These are phyloP conservation scores for Aleiodes sp. DNA, from an alignment of 1,140 invertebrate genomes.

Conservation along the genomic window DNA sequence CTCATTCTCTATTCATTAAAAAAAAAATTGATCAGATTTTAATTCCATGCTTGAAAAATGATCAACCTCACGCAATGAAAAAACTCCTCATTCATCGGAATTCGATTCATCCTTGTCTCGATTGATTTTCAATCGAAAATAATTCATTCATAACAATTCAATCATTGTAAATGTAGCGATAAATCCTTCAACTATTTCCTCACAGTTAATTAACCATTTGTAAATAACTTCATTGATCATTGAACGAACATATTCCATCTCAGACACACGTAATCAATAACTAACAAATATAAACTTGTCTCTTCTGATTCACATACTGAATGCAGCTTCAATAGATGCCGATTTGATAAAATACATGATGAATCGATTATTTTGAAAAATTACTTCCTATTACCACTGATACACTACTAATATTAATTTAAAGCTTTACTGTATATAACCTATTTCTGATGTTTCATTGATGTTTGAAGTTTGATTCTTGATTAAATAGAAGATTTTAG, in stretches of 20 bases:
- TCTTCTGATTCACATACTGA: slow-evolving; percentile 1
- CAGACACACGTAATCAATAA: slow-evolving; percentile 1
- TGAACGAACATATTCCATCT: not conserved
- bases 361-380: not conserved
- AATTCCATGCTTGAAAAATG: too few relatives aligned
- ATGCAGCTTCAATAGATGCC: not conserved
- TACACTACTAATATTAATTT: not conserved
- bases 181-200: not conserved
- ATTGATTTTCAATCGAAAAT: not conserved
- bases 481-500: not conserved
- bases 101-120: not conserved
- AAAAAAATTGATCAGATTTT: too few relatives aligned
- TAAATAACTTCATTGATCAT: slow-evolving; percentile 3
- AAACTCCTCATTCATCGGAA: slow-evolving; percentile 27
- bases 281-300: not conserved
- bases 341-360: not conserved
- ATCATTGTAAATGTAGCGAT: not conserved
- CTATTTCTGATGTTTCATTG: not conserved
- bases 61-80: too few relatives aligned
- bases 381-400: not conserved
- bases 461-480: not conserved
- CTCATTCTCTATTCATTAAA: not conserved
- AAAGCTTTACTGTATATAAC: not conserved
- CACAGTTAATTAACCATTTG: not conserved
- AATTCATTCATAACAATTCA: not conserved